phyloP scores from a whole-genome alignment of 2,113 vertebrate species.

The Austrofundulus limnaeus region DNA sequence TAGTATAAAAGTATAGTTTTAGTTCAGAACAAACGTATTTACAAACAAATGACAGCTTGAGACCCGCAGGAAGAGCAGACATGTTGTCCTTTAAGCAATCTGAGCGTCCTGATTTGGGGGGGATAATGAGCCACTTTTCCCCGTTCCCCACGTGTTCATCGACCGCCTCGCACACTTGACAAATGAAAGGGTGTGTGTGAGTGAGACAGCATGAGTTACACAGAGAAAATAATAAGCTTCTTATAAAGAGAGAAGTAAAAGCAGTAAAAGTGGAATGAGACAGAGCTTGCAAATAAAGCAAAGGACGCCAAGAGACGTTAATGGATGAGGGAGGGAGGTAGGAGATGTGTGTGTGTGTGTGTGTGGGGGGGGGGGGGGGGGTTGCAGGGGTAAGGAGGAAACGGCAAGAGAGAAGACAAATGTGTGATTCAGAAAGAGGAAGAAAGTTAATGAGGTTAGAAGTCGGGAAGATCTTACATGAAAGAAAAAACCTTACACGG shows the following conservation, averaged over 20 bases:
- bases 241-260: constrained; percentile 21
- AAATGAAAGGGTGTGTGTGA: constrained; percentile 40
- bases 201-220: neutral
- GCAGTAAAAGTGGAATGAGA: constrained; percentile 24
- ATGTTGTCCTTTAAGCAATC: constrained; percentile 57
- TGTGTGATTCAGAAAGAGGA: constrained; percentile 2
- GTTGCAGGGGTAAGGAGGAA: too few relatives aligned
- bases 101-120: constrained; percentile 42
- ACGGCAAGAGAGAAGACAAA: constrained; percentile 14
- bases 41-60: neutral
- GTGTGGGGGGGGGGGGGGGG: neutral
- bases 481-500: constrained; percentile 15
- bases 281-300: constrained; percentile 17
- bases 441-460: constrained; percentile 44
- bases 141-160: constrained; percentile 18
- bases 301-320: constrained; percentile 32
- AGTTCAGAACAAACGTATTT: neutral
- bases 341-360: constrained; percentile 13
- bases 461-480: constrained; percentile 14
- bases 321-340: constrained; percentile 21
- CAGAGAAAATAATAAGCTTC: constrained; percentile 25
- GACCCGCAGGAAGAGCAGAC: constrained; percentile 18
- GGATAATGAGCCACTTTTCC: constrained; percentile 32
- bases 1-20: too few relatives aligned
- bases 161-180: constrained; percentile 13